Evolutionary conservation across 2,888 invertebrate species (phyloP).

Genomic region (Sepioteuthis lessoniana): DNA sequence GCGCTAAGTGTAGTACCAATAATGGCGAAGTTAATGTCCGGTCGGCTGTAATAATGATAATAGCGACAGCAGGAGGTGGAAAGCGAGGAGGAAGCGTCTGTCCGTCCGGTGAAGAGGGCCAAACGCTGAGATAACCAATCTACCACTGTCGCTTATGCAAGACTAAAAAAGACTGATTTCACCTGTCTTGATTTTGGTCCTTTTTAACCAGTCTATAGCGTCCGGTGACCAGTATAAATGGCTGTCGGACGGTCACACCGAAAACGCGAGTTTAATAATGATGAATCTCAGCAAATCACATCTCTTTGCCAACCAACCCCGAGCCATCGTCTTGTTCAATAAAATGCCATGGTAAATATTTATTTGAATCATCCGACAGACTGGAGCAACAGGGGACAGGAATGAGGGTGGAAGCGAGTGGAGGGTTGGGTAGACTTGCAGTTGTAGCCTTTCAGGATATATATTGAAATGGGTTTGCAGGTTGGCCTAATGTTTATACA

Average conservation of each 20-base stretch:
- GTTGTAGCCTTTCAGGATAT: background rate
- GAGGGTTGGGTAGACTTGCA: background rate
- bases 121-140: background rate
- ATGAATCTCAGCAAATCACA: background rate
- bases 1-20: background rate
- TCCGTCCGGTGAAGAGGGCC: no score
- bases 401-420: background rate
- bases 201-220: background rate
- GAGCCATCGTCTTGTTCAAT: background rate
- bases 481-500: background rate
- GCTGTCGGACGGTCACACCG: background rate
- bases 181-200: background rate
- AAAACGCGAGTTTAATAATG: background rate
- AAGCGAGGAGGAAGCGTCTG: no score
- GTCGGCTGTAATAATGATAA: background rate
- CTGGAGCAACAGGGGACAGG: background rate
- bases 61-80: no score
- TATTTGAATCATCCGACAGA: background rate
- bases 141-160: background rate
- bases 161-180: background rate
- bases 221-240: background rate
- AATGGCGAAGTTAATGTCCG: background rate
- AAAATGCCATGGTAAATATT: slow-evolving; percentile 12
- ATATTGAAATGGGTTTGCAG: background rate
- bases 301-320: background rate